Base-by-base conservation (phyloP, 1,140 invertebrate species). In the Ptiloglossa arizonensis region DNA sequence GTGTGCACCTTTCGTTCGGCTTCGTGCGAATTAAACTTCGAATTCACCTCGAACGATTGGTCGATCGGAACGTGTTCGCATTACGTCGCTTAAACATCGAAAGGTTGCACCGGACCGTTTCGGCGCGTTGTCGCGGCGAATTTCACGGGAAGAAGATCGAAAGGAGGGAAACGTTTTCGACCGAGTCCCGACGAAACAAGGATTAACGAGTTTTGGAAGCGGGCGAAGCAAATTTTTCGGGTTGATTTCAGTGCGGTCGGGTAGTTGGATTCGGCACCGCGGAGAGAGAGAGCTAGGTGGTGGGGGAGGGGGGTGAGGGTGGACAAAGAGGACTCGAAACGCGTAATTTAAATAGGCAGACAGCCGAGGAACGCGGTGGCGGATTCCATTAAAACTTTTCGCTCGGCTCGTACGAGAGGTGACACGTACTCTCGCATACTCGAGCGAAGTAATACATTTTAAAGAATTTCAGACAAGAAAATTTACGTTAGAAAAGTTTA, bases 381-480 rank as follows among this genome's bases (percentile, higher is more conserved):
- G 66, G 73, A 80, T 80, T 80, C 79, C 79, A 80, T 80, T 80
- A 80, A 77, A 80, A 80, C 64, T 80, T 80, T 80, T 70, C 71
- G 78, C 77, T 79, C 62, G 62, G 70, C 44, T 79, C 77, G 77
- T 74, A 74, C 77, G 78, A 76, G 72, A 68, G 68, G 78, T 76
- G 78, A 80, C 78, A 80, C 72, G 78, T 80, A 76, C 56, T 80
- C 72, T 50, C 78, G 78, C 78, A 74, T 72, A 73, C 76, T 73
- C 78, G 54, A 27, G 54, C 64, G 35, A 76, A 75, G 78, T 79
- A 79, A 74, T 74, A 79, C 78, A 76, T 80, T 80, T 80, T 76
- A 80, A 80, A 80, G 78, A 76, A 80, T 80, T 76, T 68, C 54
- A 62, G 44, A 59, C 46, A 67, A 76, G 72, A 74, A 41, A 69